Evolutionary conservation across 2,888 invertebrate species (phyloP).

Genomic region (Trissolcus brochymenae): DNA sequence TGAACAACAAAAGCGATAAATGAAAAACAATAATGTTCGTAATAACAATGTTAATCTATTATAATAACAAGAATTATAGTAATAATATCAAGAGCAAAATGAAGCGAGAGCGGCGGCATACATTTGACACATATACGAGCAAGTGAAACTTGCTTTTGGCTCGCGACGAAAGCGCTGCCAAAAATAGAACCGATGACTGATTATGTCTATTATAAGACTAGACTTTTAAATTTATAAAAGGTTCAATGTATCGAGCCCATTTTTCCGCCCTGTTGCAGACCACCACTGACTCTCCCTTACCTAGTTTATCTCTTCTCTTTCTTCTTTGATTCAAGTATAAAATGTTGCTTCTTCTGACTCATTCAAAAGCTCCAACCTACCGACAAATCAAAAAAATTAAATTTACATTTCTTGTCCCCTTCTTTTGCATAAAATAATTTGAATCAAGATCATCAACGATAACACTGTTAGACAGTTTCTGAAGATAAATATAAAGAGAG

Average conservation of each 20-base stretch:
- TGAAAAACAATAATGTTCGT: slow-evolving; percentile 27
- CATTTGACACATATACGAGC: slow-evolving; percentile 33
- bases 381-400: not conserved
- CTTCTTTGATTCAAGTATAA: not conserved
- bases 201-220: slow-evolving; percentile 50
- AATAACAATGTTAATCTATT: too few relatives aligned
- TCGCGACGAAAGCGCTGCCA: slow-evolving; percentile 27
- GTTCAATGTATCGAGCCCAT: slow-evolving; percentile 47
- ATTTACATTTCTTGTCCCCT: too few relatives aligned
- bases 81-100: too few relatives aligned
- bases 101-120: not conserved
- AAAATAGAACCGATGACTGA: slow-evolving; percentile 46
- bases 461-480: too few relatives aligned
- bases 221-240: slow-evolving; percentile 51
- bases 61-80: too few relatives aligned
- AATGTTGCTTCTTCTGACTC: not conserved
- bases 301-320: not conserved
- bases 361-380: not conserved
- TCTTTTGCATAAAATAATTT: too few relatives aligned
- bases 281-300: slow-evolving; percentile 1
- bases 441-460: too few relatives aligned
- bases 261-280: slow-evolving; percentile 7
- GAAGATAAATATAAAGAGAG: too few relatives aligned
- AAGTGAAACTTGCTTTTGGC: slow-evolving; percentile 35
- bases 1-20: slow-evolving; percentile 40